A percentile compares a stretch with the other conserved stretches of the same genome.
phyloP scores from a whole-genome alignment of 2,888 invertebrate genomes.

The Erpobdella octoculata region DNA sequence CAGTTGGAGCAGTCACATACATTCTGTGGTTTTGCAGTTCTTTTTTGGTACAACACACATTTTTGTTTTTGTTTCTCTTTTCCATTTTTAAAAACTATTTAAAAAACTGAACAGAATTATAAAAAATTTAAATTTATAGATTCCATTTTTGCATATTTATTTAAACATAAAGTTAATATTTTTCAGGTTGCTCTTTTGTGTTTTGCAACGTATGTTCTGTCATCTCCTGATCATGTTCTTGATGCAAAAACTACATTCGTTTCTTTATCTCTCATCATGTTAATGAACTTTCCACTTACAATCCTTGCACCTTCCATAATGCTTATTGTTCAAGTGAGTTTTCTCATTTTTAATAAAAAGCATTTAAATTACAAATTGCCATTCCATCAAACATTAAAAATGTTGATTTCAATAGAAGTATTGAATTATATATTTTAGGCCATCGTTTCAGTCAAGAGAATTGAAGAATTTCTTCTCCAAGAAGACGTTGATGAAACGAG shows the following conservation, averaged over 20 bases:
- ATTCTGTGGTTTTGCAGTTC: conserved; percentile 56
- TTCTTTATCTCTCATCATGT: conserved; percentile 90
- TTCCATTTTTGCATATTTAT: neutral
- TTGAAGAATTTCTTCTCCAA: conserved; percentile 45
- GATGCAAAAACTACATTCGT: conserved; percentile 87
- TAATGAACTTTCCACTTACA: conserved; percentile 75
- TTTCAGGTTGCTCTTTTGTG: conserved; percentile 47
- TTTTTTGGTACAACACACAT: conserved; percentile 63
- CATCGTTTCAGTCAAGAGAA: conserved; percentile 45
- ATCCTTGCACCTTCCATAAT: conserved; percentile 87
- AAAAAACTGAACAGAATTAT: too few species aligned
- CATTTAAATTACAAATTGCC: neutral
- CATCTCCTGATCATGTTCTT: conserved; percentile 59
- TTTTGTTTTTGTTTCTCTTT: neutral
- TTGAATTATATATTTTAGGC: conserved; percentile 40
- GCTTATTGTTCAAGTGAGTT: conserved; percentile 45
- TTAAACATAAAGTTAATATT: neutral
- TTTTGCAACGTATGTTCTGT: conserved; percentile 60
- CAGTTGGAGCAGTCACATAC: conserved; percentile 38
- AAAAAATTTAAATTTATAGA: neutral
- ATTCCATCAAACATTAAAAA: neutral
- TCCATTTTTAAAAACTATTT: neutral
- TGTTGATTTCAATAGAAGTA: neutral
- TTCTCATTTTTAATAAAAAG: neutral
- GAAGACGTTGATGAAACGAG: conserved; percentile 42